Base-by-base conservation (phyloP, 1,140 invertebrate genomes). In the Nilaparvata lugens region DNA sequence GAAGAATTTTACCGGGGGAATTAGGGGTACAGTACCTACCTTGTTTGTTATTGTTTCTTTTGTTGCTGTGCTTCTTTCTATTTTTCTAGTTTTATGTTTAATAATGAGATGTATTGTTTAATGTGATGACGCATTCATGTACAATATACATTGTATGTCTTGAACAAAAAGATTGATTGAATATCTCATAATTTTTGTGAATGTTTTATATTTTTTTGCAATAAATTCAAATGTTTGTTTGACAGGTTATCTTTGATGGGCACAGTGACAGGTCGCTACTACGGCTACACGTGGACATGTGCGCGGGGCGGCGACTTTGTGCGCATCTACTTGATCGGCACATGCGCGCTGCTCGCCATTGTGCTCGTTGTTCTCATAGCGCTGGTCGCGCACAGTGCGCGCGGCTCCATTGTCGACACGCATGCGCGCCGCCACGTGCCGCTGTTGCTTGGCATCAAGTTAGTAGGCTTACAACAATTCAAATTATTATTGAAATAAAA, bases 351-450 rank as follows among this genome's bases (percentile, higher is more conserved):
- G 52, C 79, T 87, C 40, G 75, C 75, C 4, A 68, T 78, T 13
- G 76, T 83, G 6, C 79, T 83, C 63, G 66, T 86, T 55, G 72
- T 87, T 2, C 71, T 86, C 60, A 76, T 82, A 14, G 74, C 80
- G n/a, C 76, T 87, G 60, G 83, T 85, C 5, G 84, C 82, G 70
- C 78, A 85, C 35, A 87, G 85, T 57, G 80, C 84, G 1, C 77
- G 80, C 63, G 86, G 86, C 18, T 81, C 83, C 45, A 87, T 88
- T 60, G 82, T 83, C n/a, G 83, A 87, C 64, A 80, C 81, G 43
- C 78, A 82, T 56, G 78, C 80, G 1, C 76, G 85, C 63, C 78
- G 79, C 66, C 76, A 78, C 45, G 85, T 88, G 0, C 79, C 84
- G 25, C 80, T 83, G 40, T 75, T 87, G 28, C 71, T 88, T 6